Base-by-base conservation (phyloP, 1,140 invertebrate genomes). In the Oryctes rhinoceros region DNA sequence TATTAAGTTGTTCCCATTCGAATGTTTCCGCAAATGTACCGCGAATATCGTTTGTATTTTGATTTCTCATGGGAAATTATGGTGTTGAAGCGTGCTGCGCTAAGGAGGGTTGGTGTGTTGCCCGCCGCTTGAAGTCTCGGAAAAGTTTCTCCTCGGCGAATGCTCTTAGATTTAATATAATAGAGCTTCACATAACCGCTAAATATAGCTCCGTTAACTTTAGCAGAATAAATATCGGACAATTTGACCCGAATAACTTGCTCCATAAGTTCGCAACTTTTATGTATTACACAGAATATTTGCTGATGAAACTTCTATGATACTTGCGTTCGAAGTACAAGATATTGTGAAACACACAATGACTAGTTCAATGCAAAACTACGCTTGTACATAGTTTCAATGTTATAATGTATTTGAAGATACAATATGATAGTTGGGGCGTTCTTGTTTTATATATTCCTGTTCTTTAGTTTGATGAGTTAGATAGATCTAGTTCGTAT, bases 41-140 rank as follows among this genome's bases (percentile, higher is more conserved):
- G 74, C 81, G 81, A 83, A 83, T 83, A 82, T 82, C 81, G 81
- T 81, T 82, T 82, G 81, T 83, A 80, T 83, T 82, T 81, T 83
- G 83, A 83, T 83, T 83, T 83, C 83, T 83, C 83, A 78, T 20
- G 83, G 83, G 83, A 83, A 83, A 83, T 83, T 83, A 83, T 81
- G 81, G 76, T 81, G 79, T 80, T 47, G 47, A 78, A 78, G 75
- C 75, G 75, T 49, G 75, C 47, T 49, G 9, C 39, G 75, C 37
- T 24, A 71, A 71, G 65, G 65, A 71, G 65, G 65, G 65, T 71
- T 13, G 18, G 18, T 71, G 39, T 44, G 39, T 24, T 71, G 53
- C 6, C 53, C 18, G 53, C 53, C 4, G 20, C 65, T 37, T 71
- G 20, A 35, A 71, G 65, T 71, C 65, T 35, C 65, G 65, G 65